Evolutionary conservation across 2,797 vertebrate species (phyloP), one percentile per base, ranked within the genome.

Genomic region (Champsocephalus gunnari): DNA sequence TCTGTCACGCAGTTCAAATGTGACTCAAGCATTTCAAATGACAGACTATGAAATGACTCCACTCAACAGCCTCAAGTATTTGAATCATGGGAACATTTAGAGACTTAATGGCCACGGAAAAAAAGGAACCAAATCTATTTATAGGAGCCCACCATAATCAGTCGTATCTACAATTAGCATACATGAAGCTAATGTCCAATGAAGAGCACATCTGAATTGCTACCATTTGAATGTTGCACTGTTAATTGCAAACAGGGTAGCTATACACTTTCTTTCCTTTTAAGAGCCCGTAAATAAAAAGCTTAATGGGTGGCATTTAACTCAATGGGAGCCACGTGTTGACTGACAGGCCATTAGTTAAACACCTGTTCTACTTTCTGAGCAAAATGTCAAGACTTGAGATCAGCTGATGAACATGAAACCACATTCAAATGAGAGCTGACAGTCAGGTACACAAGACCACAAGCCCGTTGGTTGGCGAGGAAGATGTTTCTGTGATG

Each of bases 1-100:
- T 87, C 89, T 89, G 90, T 84, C 82, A 87, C 45, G 55, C 72
- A 68, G 81, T 79, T 87, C 82, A 74, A 81, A 88, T 84, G 61
- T 54, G 87, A 82, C 71, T 84, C 66, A 2, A 64, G 59, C 64
- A 71, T 87, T 84, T 84, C 69, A 78, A 88, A 81, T 70, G 79
- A 73, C 63, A 73, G 68, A 58, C 62, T 75, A 61, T 61, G 17
- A 66, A 76, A 87, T 75, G 66, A 75, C 70, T 75, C 73, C 75
- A 50, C 76, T 76, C 61, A 53, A 65, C 79, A 81, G 75, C 67
- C 80, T 80, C 66, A 57, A 72, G 60, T 50, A 55, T 79, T 54
- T 79, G 45, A 83, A 75, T 79, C 76, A 44, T 56, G 51, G 78
- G 68, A 73, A 74, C 55, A 75, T 76, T 84, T 66, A 58, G 24